These are phyloP conservation scores for Ypsolopha scabrella DNA, from an alignment of 2,888 invertebrate species.

Conservation along the genomic window DNA sequence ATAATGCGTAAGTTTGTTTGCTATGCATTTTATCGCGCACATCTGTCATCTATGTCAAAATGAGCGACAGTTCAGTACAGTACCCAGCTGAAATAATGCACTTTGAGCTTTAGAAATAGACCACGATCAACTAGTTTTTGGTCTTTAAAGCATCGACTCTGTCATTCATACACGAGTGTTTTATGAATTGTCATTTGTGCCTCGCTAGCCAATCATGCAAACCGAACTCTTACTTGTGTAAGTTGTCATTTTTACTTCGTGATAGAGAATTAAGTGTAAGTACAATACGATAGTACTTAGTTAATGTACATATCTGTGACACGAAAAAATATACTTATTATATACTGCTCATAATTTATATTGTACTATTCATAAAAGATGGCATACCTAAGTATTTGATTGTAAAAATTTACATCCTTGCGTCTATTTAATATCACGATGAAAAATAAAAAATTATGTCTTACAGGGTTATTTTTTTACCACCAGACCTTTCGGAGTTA, in stretches of 20 bases:
- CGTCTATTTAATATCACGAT: slow-evolving; percentile 63
- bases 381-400: slow-evolving; percentile 27
- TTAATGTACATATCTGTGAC: slow-evolving; percentile 56
- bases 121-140: background rate
- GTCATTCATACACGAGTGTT: no score
- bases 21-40: no score
- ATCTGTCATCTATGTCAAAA: no score
- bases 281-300: no score
- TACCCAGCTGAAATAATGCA: background rate
- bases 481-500: background rate
- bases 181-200: no score
- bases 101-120: background rate
- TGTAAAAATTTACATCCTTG: slow-evolving; percentile 62
- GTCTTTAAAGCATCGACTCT: background rate
- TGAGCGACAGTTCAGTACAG: no score
- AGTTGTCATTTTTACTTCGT: background rate
- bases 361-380: slow-evolving; percentile 37
- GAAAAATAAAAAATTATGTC: slow-evolving; percentile 39
- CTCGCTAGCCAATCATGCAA: no score
- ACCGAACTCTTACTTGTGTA: no score
- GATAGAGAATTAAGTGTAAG: no score
- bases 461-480: background rate
- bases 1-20: no score
- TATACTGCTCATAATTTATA: slow-evolving; percentile 53
- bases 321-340: slow-evolving; percentile 21